Evolutionary conservation across 1,140 invertebrate species (phyloP).

Genomic region (Lethrus apterus): DNA sequence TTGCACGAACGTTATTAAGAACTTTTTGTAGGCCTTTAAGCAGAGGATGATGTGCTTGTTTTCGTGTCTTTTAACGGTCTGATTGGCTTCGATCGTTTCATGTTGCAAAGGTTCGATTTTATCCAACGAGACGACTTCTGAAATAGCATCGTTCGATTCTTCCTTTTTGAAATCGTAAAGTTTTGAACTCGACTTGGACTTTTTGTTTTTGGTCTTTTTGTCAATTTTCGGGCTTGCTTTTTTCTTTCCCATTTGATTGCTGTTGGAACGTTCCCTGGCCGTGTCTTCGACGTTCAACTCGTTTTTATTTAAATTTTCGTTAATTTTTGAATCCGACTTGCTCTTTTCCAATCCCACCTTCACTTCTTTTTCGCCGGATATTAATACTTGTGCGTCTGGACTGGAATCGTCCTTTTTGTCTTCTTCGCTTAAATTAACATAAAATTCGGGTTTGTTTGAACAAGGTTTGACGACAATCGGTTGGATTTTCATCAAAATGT

Average conservation of each 20-base stretch:
- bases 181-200: slow-evolving; percentile 48
- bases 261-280: slow-evolving; percentile 37
- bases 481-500: slow-evolving; percentile 71
- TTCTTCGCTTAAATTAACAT: neutral
- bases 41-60: slow-evolving; percentile 47
- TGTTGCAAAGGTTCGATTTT: neutral
- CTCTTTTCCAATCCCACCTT: slow-evolving; percentile 49
- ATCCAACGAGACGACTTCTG: slow-evolving; percentile 2
- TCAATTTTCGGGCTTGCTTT: slow-evolving; percentile 45
- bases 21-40: slow-evolving; percentile 59
- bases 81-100: slow-evolving; percentile 7
- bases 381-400: neutral
- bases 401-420: neutral
- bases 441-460: slow-evolving; percentile 4
- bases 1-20: slow-evolving; percentile 53
- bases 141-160: slow-evolving; percentile 22
- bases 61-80: slow-evolving; percentile 29
- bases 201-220: slow-evolving; percentile 46
- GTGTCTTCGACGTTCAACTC: slow-evolving; percentile 35
- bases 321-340: slow-evolving; percentile 58
- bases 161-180: slow-evolving; percentile 46
- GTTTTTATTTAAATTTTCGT: slow-evolving; percentile 51
- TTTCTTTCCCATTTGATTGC: slow-evolving; percentile 41
- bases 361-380: slow-evolving; percentile 7
- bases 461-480: slow-evolving; percentile 41